Conservation (phyloP, 2,113 vertebrate species). For the Pachycephala philippinensis region DNA sequence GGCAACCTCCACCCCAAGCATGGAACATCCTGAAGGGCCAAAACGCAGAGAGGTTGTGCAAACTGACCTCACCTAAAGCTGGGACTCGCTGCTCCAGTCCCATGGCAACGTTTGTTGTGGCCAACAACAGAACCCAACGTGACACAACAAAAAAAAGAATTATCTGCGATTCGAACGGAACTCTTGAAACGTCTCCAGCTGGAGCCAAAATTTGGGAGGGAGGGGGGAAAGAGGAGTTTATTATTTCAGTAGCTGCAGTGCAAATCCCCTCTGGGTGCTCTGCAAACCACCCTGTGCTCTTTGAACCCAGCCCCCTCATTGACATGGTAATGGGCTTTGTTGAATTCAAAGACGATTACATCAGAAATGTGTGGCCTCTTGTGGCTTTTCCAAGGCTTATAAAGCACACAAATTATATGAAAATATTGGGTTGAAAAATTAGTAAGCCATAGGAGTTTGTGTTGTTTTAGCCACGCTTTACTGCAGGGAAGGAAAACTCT, state of each 20-base stretch:
- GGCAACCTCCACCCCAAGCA: not conserved
- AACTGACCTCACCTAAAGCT: not conserved
- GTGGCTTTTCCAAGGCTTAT: slow-evolving; percentile 76
- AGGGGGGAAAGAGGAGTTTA: slow-evolving; percentile 66
- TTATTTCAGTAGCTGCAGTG: slow-evolving; percentile 81
- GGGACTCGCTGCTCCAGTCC: slow-evolving; percentile 10
- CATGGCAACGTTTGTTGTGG: slow-evolving; percentile 65
- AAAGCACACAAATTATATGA: slow-evolving; percentile 82
- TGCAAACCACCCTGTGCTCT: slow-evolving; percentile 56
- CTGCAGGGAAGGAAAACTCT: slow-evolving; percentile 74
- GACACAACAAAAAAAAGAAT: slow-evolving; percentile 75
- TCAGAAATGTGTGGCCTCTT: slow-evolving; percentile 78
- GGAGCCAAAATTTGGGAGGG: slow-evolving; percentile 61
- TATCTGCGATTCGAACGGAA: slow-evolving; percentile 71
- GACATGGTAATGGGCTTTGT: slow-evolving; percentile 80
- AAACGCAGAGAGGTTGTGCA: not conserved
- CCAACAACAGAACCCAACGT: slow-evolving; percentile 63
- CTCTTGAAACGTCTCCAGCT: slow-evolving; percentile 62
- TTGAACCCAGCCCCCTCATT: slow-evolving; percentile 70
- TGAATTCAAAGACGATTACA: slow-evolving; percentile 85
- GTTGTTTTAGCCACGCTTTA: slow-evolving; percentile 81
- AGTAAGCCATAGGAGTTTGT: slow-evolving; percentile 79
- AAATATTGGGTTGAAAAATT: slow-evolving; percentile 84
- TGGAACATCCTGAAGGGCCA: not conserved
- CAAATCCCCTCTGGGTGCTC: slow-evolving; percentile 76